Conservation (phyloP, 2,888 invertebrate genomes). For the Oligia latruncula region DNA sequence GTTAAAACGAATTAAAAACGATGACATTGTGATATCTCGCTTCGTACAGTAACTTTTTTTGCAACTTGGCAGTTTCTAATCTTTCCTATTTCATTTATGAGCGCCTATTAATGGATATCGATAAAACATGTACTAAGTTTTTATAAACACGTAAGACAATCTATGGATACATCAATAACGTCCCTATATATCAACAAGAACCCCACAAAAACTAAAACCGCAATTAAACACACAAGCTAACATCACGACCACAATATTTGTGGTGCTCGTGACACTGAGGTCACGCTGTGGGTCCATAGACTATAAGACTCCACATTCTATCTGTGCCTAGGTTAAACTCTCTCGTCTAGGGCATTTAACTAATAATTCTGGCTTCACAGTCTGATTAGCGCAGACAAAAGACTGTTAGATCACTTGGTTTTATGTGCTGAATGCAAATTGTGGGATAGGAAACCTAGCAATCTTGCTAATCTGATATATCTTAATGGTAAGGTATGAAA, state of each 20-base stretch:
- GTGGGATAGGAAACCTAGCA: neutral
- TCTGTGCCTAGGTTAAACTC: slow-evolving; percentile 84
- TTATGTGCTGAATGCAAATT: slow-evolving; percentile 31
- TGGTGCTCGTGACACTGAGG: slow-evolving; percentile 81
- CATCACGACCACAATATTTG: slow-evolving; percentile 81
- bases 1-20: neutral
- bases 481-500: slow-evolving; percentile 1
- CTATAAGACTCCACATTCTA: slow-evolving; percentile 78
- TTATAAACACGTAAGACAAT: neutral
- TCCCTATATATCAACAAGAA: slow-evolving; percentile 18
- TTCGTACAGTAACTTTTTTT: neutral
- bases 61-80: slow-evolving; percentile 17
- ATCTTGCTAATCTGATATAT: slow-evolving; percentile 19
- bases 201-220: slow-evolving; percentile 28
- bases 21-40: neutral
- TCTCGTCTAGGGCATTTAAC: slow-evolving; percentile 78
- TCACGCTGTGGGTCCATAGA: slow-evolving; percentile 75
- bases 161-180: neutral
- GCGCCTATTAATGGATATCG: neutral
- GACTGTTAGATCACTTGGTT: slow-evolving; percentile 19
- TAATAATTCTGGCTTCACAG: slow-evolving; percentile 63
- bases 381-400: slow-evolving; percentile 55
- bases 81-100: slow-evolving; percentile 8
- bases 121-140: neutral
- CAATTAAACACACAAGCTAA: slow-evolving; percentile 69